A percentile compares a stretch with the other conserved stretches of the same genome.
Conservation (phyloP, 2,888 invertebrate species). For the Priocnemis perturbator region DNA sequence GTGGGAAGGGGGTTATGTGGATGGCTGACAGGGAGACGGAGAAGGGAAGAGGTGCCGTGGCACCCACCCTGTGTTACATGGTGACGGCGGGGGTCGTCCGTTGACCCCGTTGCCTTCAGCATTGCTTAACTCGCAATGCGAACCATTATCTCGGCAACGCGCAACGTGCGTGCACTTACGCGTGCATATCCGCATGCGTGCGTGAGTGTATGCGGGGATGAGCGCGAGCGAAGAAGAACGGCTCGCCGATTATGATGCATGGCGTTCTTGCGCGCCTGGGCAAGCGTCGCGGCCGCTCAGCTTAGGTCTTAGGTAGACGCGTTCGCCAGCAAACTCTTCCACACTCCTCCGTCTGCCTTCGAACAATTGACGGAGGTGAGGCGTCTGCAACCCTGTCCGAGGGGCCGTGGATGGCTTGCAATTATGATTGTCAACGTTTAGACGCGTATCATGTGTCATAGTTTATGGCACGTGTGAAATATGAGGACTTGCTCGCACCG, state of each 20-base stretch:
- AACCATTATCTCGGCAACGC: conserved; percentile 67
- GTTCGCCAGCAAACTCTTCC: not conserved
- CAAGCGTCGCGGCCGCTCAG: too few species aligned
- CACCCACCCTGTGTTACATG: conserved; percentile 55
- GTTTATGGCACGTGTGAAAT: too few species aligned
- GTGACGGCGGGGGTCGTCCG: conserved; percentile 64
- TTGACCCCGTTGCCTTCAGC: conserved; percentile 65
- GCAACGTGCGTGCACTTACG: conserved; percentile 60
- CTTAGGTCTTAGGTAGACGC: conserved; percentile 14
- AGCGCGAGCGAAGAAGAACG: conserved; percentile 27
- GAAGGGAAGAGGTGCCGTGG: conserved; percentile 32
- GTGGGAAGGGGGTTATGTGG: conserved; percentile 22
- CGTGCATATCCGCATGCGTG: conserved; percentile 43
- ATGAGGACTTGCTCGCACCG: too few species aligned
- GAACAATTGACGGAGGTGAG: too few species aligned
- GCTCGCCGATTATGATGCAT: conserved; percentile 70
- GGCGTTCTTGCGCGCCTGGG: conserved; percentile 50
- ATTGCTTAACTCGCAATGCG: conserved; percentile 62
- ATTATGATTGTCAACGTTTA: too few species aligned
- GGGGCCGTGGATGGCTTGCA: too few species aligned
- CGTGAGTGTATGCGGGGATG: conserved; percentile 40
- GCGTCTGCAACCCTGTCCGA: too few species aligned
- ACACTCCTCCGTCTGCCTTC: not conserved
- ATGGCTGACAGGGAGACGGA: conserved; percentile 27
- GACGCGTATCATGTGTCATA: too few species aligned